Conservation (phyloP, 2,888 invertebrate species). For the Julus scanicus region DNA sequence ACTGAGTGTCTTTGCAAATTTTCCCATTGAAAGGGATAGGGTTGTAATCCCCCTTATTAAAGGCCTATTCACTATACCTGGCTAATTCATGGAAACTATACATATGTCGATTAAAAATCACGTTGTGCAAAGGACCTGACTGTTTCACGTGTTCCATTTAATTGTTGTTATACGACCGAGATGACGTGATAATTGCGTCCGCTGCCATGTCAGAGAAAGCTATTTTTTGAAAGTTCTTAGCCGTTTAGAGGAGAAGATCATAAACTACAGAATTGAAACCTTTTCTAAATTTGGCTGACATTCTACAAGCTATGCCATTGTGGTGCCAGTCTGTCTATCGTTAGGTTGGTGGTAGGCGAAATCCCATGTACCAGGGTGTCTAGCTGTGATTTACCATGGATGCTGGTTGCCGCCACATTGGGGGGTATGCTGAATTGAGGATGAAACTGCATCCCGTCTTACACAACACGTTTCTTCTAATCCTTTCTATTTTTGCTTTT, state of each 20-base stretch:
- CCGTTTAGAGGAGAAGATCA: not conserved
- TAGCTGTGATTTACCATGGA: not conserved
- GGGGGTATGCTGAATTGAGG: slow-evolving; percentile 3
- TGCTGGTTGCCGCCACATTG: not conserved
- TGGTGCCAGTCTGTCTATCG: slow-evolving; percentile 12
- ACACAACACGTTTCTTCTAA: slow-evolving; percentile 8
- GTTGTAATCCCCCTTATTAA: no score
- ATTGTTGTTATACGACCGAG: not conserved
- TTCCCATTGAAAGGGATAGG: no score
- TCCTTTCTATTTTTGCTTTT: not conserved
- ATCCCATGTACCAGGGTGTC: not conserved
- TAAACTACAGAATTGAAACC: not conserved
- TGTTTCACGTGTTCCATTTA: no score
- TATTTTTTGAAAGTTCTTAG: not conserved
- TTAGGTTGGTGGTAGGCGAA: not conserved
- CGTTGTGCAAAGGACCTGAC: no score
- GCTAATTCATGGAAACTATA: no score
- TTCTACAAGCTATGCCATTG: not conserved
- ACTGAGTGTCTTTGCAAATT: no score
- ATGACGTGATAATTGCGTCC: no score
- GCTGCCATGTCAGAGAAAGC: not conserved
- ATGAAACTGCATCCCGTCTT: slow-evolving; percentile 8
- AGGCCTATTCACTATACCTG: no score
- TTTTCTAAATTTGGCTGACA: slow-evolving; percentile 36
- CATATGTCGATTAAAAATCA: no score